Evolutionary conservation across 2,113 vertebrate species (phyloP).

Genomic region (Neopipo cinnamomea): DNA sequence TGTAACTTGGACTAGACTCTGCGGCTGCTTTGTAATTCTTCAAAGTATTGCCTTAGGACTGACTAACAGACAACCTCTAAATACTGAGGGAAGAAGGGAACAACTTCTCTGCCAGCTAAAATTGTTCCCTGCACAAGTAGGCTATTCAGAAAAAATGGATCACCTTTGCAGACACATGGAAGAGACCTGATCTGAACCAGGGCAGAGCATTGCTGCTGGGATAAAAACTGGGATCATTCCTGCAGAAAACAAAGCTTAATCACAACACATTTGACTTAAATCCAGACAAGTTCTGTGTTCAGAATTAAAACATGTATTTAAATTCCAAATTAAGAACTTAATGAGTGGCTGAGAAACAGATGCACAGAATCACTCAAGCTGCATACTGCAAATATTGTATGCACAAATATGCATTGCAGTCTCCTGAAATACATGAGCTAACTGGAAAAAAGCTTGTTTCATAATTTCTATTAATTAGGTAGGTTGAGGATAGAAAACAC

Average conservation of each 20-base stretch:
- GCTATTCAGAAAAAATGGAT: neutral
- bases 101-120: neutral
- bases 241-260: conserved; percentile 4
- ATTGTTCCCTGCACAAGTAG: neutral
- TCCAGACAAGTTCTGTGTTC: neutral
- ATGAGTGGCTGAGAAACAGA: conserved; percentile 8
- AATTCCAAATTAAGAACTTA: conserved; percentile 9
- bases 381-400: neutral
- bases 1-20: neutral
- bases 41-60: neutral
- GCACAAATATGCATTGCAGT: neutral
- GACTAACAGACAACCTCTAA: neutral
- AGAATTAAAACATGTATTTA: neutral
- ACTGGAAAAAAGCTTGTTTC: neutral
- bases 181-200: neutral
- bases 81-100: neutral
- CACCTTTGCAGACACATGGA: neutral
- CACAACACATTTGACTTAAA: neutral
- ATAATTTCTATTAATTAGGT: neutral
- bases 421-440: neutral
- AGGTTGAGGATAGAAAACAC: neutral
- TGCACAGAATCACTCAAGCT: neutral
- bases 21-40: neutral
- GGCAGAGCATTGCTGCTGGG: neutral
- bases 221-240: neutral